These are phyloP conservation scores for Ctenoplectra terminalis DNA, from an alignment of 1,140 invertebrate genomes.

Conservation along the genomic window DNA sequence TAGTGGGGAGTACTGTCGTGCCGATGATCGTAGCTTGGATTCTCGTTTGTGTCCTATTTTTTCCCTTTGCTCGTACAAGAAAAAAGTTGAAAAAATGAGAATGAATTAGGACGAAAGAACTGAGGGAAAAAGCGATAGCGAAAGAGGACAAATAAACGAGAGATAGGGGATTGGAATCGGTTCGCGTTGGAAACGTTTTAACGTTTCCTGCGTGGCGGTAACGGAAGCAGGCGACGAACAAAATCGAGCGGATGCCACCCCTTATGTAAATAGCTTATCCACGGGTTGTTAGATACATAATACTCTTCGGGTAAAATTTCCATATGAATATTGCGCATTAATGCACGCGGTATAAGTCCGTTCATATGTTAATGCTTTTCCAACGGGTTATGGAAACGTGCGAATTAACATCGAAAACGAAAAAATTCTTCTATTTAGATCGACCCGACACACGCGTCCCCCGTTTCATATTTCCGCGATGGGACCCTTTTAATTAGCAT, in stretches of 20 bases:
- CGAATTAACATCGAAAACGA: constrained; percentile 58
- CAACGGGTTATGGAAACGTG: constrained; percentile 29
- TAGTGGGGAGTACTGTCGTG: too few relatives aligned
- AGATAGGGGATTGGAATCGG: background rate
- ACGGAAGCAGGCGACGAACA: constrained; percentile 41
- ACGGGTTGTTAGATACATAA: constrained; percentile 74
- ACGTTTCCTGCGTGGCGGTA: constrained; percentile 33
- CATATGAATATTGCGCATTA: constrained; percentile 75
- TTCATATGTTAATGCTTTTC: constrained; percentile 73
- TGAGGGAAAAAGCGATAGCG: background rate
- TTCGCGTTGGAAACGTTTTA: constrained; percentile 56
- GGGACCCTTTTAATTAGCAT: constrained; percentile 54
- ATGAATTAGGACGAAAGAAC: background rate
- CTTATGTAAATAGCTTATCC: constrained; percentile 73
- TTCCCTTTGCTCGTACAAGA: too few relatives aligned
- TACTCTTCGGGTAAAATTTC: constrained; percentile 72
- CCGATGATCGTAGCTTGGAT: too few relatives aligned
- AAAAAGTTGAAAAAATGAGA: background rate
- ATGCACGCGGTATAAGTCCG: constrained; percentile 58
- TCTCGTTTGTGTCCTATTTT: too few relatives aligned
- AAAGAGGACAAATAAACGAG: too few relatives aligned
- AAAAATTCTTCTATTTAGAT: constrained; percentile 55
- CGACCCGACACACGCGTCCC: background rate
- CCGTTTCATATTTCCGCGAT: constrained; percentile 48
- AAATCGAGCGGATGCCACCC: constrained; percentile 68